A percentile compares a stretch with the other conserved stretches of the same genome.
phyloP scores from a whole-genome alignment of 2,113 vertebrate species.

The Regulus satrapa region DNA sequence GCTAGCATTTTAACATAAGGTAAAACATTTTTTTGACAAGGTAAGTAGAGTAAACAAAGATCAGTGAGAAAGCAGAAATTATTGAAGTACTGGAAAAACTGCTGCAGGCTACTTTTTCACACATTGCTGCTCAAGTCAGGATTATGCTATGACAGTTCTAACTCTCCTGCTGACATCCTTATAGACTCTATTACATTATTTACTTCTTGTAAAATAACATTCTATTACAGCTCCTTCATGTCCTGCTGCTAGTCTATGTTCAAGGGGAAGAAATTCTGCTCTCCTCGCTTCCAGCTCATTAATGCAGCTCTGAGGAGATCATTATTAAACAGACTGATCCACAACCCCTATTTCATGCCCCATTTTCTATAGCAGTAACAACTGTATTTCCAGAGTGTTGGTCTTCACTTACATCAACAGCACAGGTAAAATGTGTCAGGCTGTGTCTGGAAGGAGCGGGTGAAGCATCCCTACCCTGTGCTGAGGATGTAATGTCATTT shows the following conservation, averaged over 20 bases:
- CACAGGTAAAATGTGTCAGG: neutral
- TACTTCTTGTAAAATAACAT: conserved; percentile 76
- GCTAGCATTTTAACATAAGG: conserved; percentile 46
- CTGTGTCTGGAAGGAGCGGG: neutral
- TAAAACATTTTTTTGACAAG: conserved; percentile 60
- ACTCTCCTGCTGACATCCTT: conserved; percentile 73
- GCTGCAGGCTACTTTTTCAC: conserved; percentile 71
- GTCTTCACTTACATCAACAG: conserved; percentile 4
- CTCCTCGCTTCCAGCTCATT: conserved; percentile 37
- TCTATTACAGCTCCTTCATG: conserved; percentile 71
- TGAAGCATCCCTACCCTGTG: neutral
- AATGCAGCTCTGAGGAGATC: conserved; percentile 51
- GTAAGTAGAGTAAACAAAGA: conserved; percentile 63
- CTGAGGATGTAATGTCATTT: neutral
- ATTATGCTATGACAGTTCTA: conserved; percentile 70
- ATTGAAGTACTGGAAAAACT: conserved; percentile 65
- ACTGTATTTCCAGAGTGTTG: conserved; percentile 14
- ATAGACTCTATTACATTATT: conserved; percentile 76
- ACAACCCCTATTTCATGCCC: conserved; percentile 50
- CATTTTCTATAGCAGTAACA: conserved; percentile 46
- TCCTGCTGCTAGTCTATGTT: conserved; percentile 69
- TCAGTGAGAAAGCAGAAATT: conserved; percentile 62
- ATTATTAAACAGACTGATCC: conserved; percentile 57
- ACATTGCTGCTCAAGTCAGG: conserved; percentile 70
- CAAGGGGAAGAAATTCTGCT: conserved; percentile 61